Percentiles rank a stretch among this genome's conserved stretches.
These are phyloP conservation scores for Myotis yumanensis DNA, from an alignment of 2,113 vertebrate species.

Conservation along the genomic window DNA sequence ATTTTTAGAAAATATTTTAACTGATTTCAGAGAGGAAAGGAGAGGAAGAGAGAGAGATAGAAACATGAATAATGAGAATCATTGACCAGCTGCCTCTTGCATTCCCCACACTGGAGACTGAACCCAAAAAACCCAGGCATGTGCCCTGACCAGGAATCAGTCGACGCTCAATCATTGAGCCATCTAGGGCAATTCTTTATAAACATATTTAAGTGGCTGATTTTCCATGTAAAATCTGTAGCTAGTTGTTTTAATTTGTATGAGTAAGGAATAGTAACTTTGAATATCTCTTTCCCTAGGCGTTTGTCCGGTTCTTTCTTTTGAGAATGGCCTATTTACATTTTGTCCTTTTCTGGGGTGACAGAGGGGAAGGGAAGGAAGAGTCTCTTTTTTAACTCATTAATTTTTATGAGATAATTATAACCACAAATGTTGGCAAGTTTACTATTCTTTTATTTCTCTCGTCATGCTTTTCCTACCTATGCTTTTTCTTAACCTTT, in stretches of 20 bases:
- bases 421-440: neutral
- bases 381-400: neutral
- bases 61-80: no score
- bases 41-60: no score
- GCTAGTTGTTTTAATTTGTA: neutral
- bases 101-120: no score
- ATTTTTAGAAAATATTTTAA: no score
- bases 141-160: no score
- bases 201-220: neutral
- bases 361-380: neutral
- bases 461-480: neutral
- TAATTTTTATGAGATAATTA: neutral
- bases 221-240: neutral
- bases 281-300: neutral
- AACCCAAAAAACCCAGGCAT: no score
- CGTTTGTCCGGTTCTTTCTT: neutral
- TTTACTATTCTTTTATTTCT: neutral
- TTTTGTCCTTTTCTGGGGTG: neutral
- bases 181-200: neutral
- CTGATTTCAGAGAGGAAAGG: no score
- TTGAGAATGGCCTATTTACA: neutral
- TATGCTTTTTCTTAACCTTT: neutral
- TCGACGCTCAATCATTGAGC: no score
- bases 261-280: neutral
- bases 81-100: no score